These are phyloP conservation scores for Epicauta chinensis DNA, from an alignment of 1,140 invertebrate species.

Conservation along the genomic window DNA sequence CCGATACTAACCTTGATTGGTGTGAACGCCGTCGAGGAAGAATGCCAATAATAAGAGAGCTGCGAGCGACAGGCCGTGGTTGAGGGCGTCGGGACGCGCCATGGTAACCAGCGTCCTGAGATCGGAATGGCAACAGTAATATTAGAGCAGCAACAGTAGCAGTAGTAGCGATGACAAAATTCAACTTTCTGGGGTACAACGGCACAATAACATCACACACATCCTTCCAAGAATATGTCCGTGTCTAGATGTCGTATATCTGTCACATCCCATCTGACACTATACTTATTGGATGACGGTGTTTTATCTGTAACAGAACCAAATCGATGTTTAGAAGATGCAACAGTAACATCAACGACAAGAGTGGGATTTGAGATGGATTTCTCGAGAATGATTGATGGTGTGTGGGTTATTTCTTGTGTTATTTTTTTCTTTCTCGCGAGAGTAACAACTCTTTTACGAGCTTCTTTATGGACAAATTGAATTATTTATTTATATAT, in stretches of 20 bases:
- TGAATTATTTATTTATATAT: no score
- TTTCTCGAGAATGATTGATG: no score
- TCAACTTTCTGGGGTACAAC: slow-evolving; percentile 25
- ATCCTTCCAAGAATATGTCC: slow-evolving; percentile 4
- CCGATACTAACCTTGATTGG: slow-evolving; percentile 35
- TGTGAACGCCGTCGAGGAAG: slow-evolving; percentile 27
- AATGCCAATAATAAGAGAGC: slow-evolving; percentile 33
- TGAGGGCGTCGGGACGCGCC: slow-evolving; percentile 25
- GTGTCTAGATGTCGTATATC: slow-evolving; percentile 2
- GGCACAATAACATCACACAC: slow-evolving; percentile 29
- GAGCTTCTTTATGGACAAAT: no score
- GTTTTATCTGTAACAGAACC: slow-evolving; percentile 22
- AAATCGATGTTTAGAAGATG: no score
- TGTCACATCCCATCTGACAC: slow-evolving; percentile 35
- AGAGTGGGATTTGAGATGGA: no score
- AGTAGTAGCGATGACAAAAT: neutral
- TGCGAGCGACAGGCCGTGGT: slow-evolving; percentile 27
- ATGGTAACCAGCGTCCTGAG: slow-evolving; percentile 25
- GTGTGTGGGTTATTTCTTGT: no score
- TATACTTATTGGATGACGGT: slow-evolving; percentile 6
- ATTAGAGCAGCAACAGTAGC: no score
- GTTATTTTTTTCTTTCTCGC: no score
- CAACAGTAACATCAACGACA: no score
- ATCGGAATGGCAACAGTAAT: slow-evolving; percentile 21
- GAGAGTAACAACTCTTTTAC: no score